Evolutionary conservation across 2,113 vertebrate species (phyloP), one percentile per base, ranked within the genome.

Genomic region (Proterorhinus semilunaris): DNA sequence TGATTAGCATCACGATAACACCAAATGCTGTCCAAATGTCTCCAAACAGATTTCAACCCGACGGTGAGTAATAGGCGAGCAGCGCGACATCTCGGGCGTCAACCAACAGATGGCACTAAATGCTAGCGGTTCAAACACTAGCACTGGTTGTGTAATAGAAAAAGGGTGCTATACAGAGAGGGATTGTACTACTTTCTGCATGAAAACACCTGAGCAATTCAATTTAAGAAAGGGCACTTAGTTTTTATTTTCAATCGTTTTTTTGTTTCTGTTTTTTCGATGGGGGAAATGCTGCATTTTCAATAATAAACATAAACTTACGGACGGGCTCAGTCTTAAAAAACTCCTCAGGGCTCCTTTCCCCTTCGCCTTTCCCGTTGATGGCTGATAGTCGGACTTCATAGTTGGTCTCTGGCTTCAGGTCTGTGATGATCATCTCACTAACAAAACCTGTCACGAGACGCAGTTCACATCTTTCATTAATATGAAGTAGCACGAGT

Each of bases 261-360:
- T 36, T 36, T 36, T 36, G 3, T 36, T 21, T 21, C 21, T 21
- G 21, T 21, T 21, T 21, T 21, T 21, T 21, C 21, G 21, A 21
- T 0, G 1, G 27, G 27, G 27, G 27, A 36, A 36, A 36, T 36
- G 27, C 27, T 36, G 27, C 27, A 36, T 36, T 36, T 51, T 13
- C 7, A 9, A 44, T 1, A 61, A 45, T 61, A 10, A 11, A 75
- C 16, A 13, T 7, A 46, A 83, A 99, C 98, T 99, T 96, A 99
- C 98, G 95, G 68, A 99, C 96, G 86, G 95, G 96, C 66, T 96
- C 91, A 0, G 98, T 99, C 91, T 95, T 95, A 93, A 99, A 99
- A 81, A 93, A 80, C 0, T 92, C 88, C 0, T 90, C 66, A 0
- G 83, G 46, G 65, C 96, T 96, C 75, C 93, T 92, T 85, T 99